phyloP scores from a whole-genome alignment of 92 coral and sea anemone genomes.

The Actinernus sp. region DNA sequence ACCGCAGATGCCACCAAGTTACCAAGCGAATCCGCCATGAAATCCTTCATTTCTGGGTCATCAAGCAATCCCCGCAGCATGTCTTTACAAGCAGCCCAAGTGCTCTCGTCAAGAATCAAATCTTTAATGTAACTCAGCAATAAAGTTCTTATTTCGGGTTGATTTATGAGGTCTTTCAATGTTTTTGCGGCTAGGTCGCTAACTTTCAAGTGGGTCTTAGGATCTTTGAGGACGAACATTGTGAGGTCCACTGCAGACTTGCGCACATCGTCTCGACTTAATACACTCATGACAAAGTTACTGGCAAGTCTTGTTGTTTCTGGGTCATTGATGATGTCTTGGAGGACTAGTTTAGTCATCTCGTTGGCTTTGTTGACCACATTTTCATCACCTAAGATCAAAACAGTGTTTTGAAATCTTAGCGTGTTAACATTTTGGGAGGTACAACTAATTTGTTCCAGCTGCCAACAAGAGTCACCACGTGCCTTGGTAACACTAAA shows the following conservation, averaged over 20 bases:
- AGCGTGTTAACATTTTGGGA: no score
- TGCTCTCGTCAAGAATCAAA: conserved; percentile 78
- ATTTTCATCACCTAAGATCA: conserved; percentile 86
- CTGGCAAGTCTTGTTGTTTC: conserved; percentile 86
- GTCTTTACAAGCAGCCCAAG: conserved; percentile 70
- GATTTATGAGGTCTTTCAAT: conserved; percentile 47
- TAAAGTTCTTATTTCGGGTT: conserved; percentile 53
- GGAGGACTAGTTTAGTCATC: conserved; percentile 88
- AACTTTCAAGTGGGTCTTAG: conserved; percentile 75
- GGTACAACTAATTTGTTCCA: no score
- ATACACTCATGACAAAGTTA: conserved; percentile 85
- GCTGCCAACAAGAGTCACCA: no score
- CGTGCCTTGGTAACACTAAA: no score
- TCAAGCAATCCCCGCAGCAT: conserved; percentile 67
- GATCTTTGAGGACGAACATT: conserved; percentile 75
- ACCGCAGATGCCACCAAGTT: conserved; percentile 83
- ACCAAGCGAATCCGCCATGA: conserved; percentile 88
- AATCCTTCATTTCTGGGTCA: conserved; percentile 79
- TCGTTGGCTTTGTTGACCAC: conserved; percentile 90
- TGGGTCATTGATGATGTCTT: conserved; percentile 83
- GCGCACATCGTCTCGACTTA: conserved; percentile 80
- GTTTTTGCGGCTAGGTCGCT: conserved; percentile 75
- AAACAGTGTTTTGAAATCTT: no score
- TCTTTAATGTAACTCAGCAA: conserved; percentile 72
- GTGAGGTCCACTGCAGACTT: conserved; percentile 73